Percentiles rank a stretch among this genome's conserved stretches.
phyloP scores from a whole-genome alignment of 2,113 vertebrate genomes.

The Heloderma charlesbogerti region DNA sequence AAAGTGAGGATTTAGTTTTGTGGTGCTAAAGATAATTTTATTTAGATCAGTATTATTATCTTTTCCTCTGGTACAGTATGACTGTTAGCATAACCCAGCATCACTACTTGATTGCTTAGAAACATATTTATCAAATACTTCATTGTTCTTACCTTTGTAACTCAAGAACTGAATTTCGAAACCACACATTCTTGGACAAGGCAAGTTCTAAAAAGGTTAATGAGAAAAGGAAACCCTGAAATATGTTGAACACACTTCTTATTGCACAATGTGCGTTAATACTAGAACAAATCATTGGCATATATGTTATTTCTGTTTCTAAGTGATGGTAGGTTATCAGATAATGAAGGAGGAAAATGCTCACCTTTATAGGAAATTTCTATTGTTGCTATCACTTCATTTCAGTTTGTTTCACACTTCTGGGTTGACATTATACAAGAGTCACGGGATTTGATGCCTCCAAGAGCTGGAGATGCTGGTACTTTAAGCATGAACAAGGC shows the following conservation, averaged over 20 bases:
- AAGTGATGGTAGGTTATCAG: neutral
- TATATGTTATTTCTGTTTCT: neutral
- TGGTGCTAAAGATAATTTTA: neutral
- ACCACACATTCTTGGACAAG: slow-evolving; percentile 26
- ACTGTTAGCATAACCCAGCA: neutral
- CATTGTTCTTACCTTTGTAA: slow-evolving; percentile 23
- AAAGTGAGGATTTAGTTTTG: neutral
- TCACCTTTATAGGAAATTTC: neutral
- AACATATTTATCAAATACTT: neutral
- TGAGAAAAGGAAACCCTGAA: slow-evolving; percentile 24
- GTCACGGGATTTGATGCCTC: neutral
- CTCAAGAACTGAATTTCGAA: slow-evolving; percentile 28
- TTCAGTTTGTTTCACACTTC: neutral
- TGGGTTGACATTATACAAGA: neutral
- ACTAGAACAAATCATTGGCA: neutral
- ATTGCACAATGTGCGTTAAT: neutral
- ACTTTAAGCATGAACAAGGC: neutral
- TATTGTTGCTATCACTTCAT: neutral
- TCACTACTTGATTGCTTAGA: neutral
- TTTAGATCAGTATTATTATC: neutral
- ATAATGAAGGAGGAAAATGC: neutral
- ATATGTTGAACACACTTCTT: neutral
- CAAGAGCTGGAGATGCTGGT: neutral
- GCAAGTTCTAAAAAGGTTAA: slow-evolving; percentile 29
- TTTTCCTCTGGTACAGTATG: neutral